Evolutionary conservation across 1,140 invertebrate genomes (phyloP), one percentile per base, ranked within the genome.

Genomic region (Drosophila athabasca): DNA sequence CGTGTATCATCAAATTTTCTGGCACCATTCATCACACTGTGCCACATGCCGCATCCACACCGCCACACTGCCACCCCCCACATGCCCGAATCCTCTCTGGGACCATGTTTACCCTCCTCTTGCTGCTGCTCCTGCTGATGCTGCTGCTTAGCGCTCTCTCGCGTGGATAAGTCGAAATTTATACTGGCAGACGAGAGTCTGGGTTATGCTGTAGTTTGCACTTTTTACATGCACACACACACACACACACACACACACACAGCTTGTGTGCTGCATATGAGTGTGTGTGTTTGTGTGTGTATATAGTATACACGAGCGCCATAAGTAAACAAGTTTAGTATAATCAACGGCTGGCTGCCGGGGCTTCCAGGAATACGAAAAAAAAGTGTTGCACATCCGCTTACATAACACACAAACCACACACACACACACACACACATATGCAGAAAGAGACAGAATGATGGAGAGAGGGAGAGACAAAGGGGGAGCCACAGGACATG

Each of bases 251-350:
- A n/a, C 35, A 53, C 19, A 22, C 57, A 9, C 17, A 19, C 11
- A 50, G 31, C 7, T 8, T 44, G 22, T 51, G 2, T 66, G 54
- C 46, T 15, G 2, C 31, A 31, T 31, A 41, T 15, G 15, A 9
- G 35, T 41, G 19, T 51, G 35, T 44, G 22, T 51, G 58, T 39
- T 35, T 60, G 15, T 26, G 13, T 49, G 58, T 41, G 58, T 19
- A 35, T 29, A 24, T 29, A 55, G 29, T 9, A 68, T 41, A 49
- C 5, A 50, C 59, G 59, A 87, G 66, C 65, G 53, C 75, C 66
- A 82, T 82, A 87, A 79, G 82, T 88, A 87, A 87, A 87, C 83
- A 87, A 87, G 78, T 87, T 87, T 87, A 82, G 79, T 88, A 79
- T 87, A 82, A 87, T 88, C 82, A 87, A 82, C 82, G 82, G 54